Evolutionary conservation across 1,140 invertebrate species (phyloP).

Genomic region (Drosophila equinoxialis): DNA sequence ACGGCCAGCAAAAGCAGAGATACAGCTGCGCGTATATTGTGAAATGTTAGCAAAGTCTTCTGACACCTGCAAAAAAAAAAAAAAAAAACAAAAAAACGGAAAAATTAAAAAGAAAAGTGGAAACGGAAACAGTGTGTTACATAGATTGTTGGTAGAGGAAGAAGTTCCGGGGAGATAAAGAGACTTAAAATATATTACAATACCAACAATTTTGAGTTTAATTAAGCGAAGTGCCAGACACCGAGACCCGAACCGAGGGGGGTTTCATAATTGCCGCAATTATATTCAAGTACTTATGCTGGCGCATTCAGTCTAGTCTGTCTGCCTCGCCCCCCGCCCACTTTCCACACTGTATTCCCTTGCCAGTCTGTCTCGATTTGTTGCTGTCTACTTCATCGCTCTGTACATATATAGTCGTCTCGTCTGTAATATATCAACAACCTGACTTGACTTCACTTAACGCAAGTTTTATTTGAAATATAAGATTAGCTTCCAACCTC

Average conservation of each 20-base stretch:
- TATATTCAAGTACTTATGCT: slow-evolving; percentile 54
- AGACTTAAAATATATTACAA: slow-evolving; percentile 43
- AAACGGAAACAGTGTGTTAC: slow-evolving; percentile 21
- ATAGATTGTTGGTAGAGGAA: slow-evolving; percentile 3
- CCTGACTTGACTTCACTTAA: background rate
- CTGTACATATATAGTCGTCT: background rate
- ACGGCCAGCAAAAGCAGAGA: slow-evolving; percentile 63
- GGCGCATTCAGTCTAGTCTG: slow-evolving; percentile 11
- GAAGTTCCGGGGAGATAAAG: background rate
- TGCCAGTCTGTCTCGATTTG: slow-evolving; percentile 12
- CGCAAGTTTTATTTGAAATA: too few species aligned
- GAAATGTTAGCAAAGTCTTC: slow-evolving; percentile 76
- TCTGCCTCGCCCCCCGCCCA: background rate
- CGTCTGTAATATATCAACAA: background rate
- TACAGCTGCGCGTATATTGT: slow-evolving; percentile 74
- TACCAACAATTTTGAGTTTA: slow-evolving; percentile 58
- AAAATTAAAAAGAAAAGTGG: slow-evolving; percentile 21
- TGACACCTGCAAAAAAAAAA: slow-evolving; percentile 60
- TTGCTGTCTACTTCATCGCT: background rate
- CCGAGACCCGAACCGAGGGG: slow-evolving; percentile 7
- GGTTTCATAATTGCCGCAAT: slow-evolving; percentile 55
- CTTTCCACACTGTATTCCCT: slow-evolving; percentile 1
- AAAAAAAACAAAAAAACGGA: slow-evolving; percentile 8
- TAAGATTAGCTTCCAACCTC: too few species aligned
- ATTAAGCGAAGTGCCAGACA: slow-evolving; percentile 51